A percentile compares a stretch with the other conserved stretches of the same genome.
Evolutionary conservation across 2,888 invertebrate genomes (phyloP).

Genomic region (Liodrosophila aerea): DNA sequence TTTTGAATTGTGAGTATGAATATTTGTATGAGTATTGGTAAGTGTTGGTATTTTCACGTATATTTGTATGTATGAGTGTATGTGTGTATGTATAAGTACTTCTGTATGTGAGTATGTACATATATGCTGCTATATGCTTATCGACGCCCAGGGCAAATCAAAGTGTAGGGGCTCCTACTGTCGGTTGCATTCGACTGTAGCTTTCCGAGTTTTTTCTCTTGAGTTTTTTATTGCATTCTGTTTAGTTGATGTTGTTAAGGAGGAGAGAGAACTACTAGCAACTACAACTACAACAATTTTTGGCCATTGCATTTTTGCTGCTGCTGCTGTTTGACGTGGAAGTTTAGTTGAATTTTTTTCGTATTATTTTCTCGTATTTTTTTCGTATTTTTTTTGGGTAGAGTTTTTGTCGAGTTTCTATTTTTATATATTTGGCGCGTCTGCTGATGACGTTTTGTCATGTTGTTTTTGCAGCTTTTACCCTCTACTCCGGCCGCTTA

Average conservation of each 20-base stretch:
- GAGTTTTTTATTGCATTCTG: constrained; percentile 39
- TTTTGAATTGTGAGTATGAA: too few relatives aligned
- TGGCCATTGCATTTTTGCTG: constrained; percentile 51
- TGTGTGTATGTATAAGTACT: too few relatives aligned
- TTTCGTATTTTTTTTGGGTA: constrained; percentile 12
- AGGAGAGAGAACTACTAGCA: neutral
- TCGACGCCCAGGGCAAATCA: too few relatives aligned
- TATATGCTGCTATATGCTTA: too few relatives aligned
- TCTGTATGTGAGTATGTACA: too few relatives aligned
- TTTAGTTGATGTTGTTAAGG: neutral
- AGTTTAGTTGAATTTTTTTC: constrained; percentile 31
- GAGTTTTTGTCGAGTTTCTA: constrained; percentile 2
- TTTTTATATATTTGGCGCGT: constrained; percentile 23
- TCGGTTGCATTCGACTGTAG: too few relatives aligned
- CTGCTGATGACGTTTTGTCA: constrained; percentile 68
- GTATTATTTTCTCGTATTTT: constrained; percentile 12
- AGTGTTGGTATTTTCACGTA: too few relatives aligned
- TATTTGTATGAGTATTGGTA: too few relatives aligned
- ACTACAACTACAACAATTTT: constrained; percentile 10
- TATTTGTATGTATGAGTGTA: too few relatives aligned
- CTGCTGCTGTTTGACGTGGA: constrained; percentile 51
- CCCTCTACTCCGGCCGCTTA: constrained; percentile 6
- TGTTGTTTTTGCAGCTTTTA: constrained; percentile 59
- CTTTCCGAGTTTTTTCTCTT: constrained; percentile 1
- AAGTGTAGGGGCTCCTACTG: too few relatives aligned